Evolutionary conservation across 2,113 vertebrate genomes (phyloP).

Genomic region (Semicossyphus pulcher): DNA sequence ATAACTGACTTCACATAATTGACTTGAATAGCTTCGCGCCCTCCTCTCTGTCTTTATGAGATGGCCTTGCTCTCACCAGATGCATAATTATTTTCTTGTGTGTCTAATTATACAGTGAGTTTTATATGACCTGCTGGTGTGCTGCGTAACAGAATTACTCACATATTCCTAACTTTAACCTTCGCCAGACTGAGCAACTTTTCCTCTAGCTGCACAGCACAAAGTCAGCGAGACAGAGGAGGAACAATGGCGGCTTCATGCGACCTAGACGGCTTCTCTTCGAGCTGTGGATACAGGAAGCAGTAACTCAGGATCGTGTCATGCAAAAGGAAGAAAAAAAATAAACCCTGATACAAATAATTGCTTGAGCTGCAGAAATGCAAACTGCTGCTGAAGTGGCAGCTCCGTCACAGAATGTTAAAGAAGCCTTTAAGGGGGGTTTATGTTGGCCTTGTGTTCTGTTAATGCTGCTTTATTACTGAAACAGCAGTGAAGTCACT

Average conservation of each 20-base stretch:
- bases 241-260: constrained; percentile 62
- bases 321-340: constrained; percentile 44
- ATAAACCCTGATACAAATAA: constrained; percentile 60
- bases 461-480: constrained; percentile 68
- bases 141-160: constrained; percentile 76
- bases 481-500: constrained; percentile 70
- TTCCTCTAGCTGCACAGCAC: constrained; percentile 44
- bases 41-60: constrained; percentile 72
- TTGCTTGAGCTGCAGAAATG: constrained; percentile 74
- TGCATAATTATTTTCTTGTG: constrained; percentile 83
- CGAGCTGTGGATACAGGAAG: constrained; percentile 72
- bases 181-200: constrained; percentile 20
- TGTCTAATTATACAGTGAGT: constrained; percentile 79
- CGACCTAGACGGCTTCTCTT: constrained; percentile 31
- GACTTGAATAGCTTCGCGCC: constrained; percentile 78
- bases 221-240: constrained; percentile 46
- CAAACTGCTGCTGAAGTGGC: constrained; percentile 56
- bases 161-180: constrained; percentile 74
- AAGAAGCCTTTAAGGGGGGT: constrained; percentile 53
- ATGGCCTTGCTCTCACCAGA: constrained; percentile 74
- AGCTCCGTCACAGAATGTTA: constrained; percentile 52
- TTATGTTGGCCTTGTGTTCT: constrained; percentile 66
- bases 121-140: constrained; percentile 77
- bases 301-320: constrained; percentile 74
- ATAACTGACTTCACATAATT: constrained; percentile 82